A percentile compares a stretch with the other conserved stretches of the same genome.
Conservation (phyloP, 2,113 vertebrate genomes). For the Calidris pugnax region DNA sequence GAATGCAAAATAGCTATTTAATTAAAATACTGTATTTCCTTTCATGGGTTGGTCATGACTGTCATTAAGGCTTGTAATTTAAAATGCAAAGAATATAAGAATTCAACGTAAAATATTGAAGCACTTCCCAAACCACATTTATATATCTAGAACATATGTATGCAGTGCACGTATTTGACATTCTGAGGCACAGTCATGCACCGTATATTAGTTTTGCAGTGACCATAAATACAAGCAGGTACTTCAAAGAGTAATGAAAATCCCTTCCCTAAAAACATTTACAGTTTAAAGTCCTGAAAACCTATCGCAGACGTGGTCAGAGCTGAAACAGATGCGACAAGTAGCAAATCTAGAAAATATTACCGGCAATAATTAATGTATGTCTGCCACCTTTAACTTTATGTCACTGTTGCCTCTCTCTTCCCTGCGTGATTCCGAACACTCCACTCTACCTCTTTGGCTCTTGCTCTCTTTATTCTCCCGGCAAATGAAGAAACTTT, state of each 20-base stretch:
- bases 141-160: not conserved
- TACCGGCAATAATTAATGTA: not conserved
- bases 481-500: not conserved
- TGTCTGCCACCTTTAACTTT: not conserved
- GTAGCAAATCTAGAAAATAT: not conserved
- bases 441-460: not conserved
- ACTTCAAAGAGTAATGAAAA: not conserved
- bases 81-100: not conserved
- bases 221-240: not conserved
- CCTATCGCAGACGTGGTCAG: not conserved
- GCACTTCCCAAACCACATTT: not conserved
- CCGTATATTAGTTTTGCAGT: not conserved
- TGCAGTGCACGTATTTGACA: not conserved
- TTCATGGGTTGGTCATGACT: not conserved
- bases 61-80: not conserved
- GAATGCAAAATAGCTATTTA: not conserved
- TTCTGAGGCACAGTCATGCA: not conserved
- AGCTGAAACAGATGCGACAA: not conserved
- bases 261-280: not conserved
- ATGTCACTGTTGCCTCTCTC: not conserved
- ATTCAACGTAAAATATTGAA: not conserved
- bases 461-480: not conserved
- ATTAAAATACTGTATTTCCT: not conserved
- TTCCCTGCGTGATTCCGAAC: not conserved
- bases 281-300: not conserved